Percentiles rank a stretch among this genome's conserved stretches.
These are phyloP conservation scores for Tortrix viridana DNA, from an alignment of 2,888 invertebrate species.

Conservation along the genomic window DNA sequence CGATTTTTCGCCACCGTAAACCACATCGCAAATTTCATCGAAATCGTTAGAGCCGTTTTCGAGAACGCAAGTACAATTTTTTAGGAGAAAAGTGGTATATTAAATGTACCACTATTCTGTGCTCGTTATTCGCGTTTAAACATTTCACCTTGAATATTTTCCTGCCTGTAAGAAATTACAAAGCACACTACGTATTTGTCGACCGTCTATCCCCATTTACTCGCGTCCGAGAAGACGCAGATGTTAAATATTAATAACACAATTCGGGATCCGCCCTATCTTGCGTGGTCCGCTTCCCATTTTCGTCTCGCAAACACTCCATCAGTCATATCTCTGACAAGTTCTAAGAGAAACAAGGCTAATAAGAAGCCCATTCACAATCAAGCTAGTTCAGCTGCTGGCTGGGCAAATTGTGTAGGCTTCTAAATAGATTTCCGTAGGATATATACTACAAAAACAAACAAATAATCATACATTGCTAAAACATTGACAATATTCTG, in stretches of 20 bases:
- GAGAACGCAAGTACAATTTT: no score
- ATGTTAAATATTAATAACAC: constrained; percentile 63
- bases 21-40: no score
- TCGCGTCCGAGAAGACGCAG: constrained; percentile 50
- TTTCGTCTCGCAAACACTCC: constrained; percentile 56
- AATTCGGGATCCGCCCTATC: constrained; percentile 46
- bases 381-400: constrained; percentile 10
- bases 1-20: no score
- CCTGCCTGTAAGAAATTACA: neutral
- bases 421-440: neutral
- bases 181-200: constrained; percentile 3
- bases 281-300: constrained; percentile 43
- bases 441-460: no score
- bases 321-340: constrained; percentile 58
- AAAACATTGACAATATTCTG: no score
- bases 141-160: no score
- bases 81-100: no score
- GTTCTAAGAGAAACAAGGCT: constrained; percentile 37
- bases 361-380: constrained; percentile 40
- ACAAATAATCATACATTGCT: no score
- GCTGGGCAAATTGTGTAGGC: constrained; percentile 3
- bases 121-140: no score
- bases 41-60: no score
- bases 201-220: constrained; percentile 12
- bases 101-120: no score